Evolutionary conservation across 2,797 vertebrate species (phyloP).

Genomic region (Arctocebus calabarensis): DNA sequence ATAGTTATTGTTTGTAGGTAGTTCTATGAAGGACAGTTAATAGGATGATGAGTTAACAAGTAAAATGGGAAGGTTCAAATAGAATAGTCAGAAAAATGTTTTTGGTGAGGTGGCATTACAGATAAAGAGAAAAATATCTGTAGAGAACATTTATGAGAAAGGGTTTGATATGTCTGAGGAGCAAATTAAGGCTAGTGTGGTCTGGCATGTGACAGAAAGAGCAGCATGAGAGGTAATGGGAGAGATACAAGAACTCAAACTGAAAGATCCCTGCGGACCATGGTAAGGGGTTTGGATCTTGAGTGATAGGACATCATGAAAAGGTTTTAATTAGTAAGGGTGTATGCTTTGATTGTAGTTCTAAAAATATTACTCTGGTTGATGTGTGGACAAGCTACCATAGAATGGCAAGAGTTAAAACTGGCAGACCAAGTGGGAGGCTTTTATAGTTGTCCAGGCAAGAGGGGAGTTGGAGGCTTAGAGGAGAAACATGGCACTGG

Average conservation of each 20-base stretch:
- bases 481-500: background rate
- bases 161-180: background rate
- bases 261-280: background rate
- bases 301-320: background rate
- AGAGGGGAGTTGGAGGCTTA: background rate
- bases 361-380: slow-evolving; percentile 26
- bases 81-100: slow-evolving; percentile 36
- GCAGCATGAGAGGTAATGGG: background rate
- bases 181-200: background rate
- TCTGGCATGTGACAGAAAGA: background rate
- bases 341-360: slow-evolving; percentile 1
- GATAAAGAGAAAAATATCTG: background rate
- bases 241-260: background rate
- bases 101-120: background rate
- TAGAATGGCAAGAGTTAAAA: slow-evolving; percentile 15
- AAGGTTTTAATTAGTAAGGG: slow-evolving; percentile 38
- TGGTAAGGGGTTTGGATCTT: background rate
- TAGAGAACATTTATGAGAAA: background rate
- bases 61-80: slow-evolving; percentile 49
- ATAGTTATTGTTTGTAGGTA: background rate
- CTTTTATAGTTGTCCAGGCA: background rate
- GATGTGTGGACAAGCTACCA: background rate
- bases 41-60: slow-evolving; percentile 1
- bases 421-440: background rate
- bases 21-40: slow-evolving; percentile 23